Evolutionary conservation across 2,888 invertebrate genomes (phyloP).

Genomic region (Imbricaverruca yamaguchii): DNA sequence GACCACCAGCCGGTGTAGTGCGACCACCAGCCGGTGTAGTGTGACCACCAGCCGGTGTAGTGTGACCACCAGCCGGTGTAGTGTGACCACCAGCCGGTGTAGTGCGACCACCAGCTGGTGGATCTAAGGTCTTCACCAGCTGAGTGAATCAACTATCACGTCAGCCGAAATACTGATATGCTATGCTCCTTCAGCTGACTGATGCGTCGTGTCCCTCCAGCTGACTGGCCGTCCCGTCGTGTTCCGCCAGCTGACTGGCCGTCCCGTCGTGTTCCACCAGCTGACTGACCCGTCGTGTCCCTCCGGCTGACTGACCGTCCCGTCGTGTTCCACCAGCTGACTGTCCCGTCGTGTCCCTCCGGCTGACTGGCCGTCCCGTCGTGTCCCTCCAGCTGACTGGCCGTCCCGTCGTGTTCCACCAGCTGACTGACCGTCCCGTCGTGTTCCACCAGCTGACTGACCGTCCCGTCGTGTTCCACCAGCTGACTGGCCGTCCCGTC

Average conservation of each 20-base stretch:
- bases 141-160: too few species aligned
- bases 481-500: slow-evolving; percentile 36
- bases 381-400: background rate
- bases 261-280: slow-evolving; percentile 33
- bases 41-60: too few species aligned
- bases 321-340: slow-evolving; percentile 36
- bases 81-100: too few species aligned
- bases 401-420: background rate
- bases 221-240: background rate
- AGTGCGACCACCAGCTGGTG: too few species aligned
- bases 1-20: too few species aligned
- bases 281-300: slow-evolving; percentile 33
- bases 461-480: background rate
- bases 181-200: too few species aligned
- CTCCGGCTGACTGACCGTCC: background rate
- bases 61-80: too few species aligned
- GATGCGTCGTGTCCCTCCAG: too few species aligned
- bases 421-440: slow-evolving; percentile 36
- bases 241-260: background rate
- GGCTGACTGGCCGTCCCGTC: background rate
- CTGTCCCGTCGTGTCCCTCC: too few species aligned
- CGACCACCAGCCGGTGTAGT: too few species aligned
- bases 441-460: background rate
- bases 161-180: too few species aligned
- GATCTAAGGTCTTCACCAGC: too few species aligned